phyloP scores from a whole-genome alignment of 2,797 vertebrate genomes.

The Threskiornis aethiopicus region DNA sequence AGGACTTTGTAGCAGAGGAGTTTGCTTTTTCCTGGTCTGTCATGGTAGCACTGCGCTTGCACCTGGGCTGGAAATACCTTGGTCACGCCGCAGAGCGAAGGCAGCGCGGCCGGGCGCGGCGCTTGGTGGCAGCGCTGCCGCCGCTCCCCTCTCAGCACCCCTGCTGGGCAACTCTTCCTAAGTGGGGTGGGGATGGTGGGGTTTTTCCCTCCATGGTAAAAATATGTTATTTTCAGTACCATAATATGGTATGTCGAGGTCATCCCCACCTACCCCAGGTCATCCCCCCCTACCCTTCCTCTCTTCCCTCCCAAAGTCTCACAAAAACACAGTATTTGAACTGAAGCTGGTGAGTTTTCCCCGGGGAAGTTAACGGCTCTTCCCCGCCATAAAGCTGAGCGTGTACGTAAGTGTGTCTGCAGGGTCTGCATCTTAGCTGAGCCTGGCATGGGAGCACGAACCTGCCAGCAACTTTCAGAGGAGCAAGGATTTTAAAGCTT shows the following conservation, averaged over 20 bases:
- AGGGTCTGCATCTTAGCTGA: not conserved
- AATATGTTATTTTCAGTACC: not conserved
- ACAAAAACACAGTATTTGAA: too few species aligned
- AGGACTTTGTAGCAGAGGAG: too few species aligned
- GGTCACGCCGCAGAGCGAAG: accelerated
- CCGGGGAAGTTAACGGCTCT: not conserved
- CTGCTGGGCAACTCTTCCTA: not conserved
- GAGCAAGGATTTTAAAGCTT: not conserved
- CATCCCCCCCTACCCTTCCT: not conserved
- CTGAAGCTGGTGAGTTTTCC: not conserved
- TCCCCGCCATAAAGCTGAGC: not conserved
- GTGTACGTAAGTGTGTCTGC: accelerated
- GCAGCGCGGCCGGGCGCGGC: accelerated
- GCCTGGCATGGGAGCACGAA: too few species aligned
- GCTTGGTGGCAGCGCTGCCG: not conserved
- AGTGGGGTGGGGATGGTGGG: not conserved
- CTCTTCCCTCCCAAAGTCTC: not conserved
- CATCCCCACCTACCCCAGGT: too few species aligned
- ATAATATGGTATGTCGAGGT: not conserved
- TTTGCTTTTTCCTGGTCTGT: not conserved
- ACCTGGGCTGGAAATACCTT: accelerated
- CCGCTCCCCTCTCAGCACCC: not conserved
- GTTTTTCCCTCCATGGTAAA: not conserved
- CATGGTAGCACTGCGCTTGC: accelerated
- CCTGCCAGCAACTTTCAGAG: not conserved